Evolutionary conservation across 2,797 vertebrate genomes (phyloP).

Genomic region (Epinephelus awoara): DNA sequence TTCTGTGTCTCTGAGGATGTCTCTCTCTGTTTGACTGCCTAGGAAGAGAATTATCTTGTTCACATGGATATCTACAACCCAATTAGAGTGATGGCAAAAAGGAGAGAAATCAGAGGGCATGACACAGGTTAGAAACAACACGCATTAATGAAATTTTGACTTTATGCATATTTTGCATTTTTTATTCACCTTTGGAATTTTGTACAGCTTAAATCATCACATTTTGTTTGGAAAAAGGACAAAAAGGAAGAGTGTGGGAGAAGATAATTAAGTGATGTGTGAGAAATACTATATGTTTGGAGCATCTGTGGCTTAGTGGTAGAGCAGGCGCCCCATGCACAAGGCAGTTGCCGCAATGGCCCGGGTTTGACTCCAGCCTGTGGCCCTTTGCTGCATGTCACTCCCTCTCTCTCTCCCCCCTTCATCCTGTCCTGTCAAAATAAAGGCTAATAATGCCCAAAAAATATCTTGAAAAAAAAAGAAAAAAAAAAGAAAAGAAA

Average conservation of each 20-base stretch:
- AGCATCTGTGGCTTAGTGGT: no score
- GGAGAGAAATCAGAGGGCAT: constrained; percentile 22
- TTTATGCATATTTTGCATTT: constrained; percentile 22
- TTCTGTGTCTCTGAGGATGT: constrained; percentile 32
- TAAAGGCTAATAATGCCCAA: no score
- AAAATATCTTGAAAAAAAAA: no score
- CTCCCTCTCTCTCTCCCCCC: no score
- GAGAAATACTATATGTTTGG: no score
- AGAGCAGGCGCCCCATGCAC: no score
- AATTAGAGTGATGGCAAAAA: constrained; percentile 48
- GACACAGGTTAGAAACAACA: neutral
- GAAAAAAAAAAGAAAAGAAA: no score
- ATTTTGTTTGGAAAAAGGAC: neutral
- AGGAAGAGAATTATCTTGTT: constrained; percentile 53
- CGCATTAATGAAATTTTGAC: constrained; percentile 23
- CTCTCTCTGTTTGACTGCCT: constrained; percentile 34
- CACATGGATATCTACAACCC: constrained; percentile 45
- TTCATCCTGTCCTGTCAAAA: no score
- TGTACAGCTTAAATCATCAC: neutral
- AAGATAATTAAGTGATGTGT: neutral
- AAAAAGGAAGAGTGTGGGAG: neutral
- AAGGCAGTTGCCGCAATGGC: no score
- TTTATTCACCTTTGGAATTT: constrained; percentile 18
- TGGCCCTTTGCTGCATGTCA: no score
- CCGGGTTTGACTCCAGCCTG: no score